A percentile compares a stretch with the other conserved stretches of the same genome.
phyloP scores from a whole-genome alignment of 2,797 vertebrate genomes.

The Tapirus indicus region DNA sequence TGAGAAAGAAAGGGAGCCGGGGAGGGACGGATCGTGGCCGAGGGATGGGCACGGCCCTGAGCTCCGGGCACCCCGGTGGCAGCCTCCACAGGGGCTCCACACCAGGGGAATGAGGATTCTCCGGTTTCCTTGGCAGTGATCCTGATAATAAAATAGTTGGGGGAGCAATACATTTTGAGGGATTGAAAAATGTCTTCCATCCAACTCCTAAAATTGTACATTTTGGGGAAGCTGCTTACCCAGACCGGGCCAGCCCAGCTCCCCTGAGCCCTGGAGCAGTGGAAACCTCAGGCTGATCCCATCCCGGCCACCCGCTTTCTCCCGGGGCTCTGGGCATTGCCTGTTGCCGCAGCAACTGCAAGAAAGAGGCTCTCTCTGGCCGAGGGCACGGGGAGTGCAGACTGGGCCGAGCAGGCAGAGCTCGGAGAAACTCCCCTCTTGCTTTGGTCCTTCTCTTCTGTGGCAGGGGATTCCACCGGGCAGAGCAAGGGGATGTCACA shows the following conservation, averaged over 20 bases:
- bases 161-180: conserved; percentile 49
- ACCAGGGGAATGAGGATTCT: conserved; percentile 55
- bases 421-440: background rate
- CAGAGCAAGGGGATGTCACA: background rate
- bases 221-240: conserved; percentile 41
- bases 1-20: conserved; percentile 71
- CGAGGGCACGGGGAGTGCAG: background rate
- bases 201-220: conserved; percentile 36
- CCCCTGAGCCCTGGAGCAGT: background rate
- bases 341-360: conserved; percentile 77
- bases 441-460: background rate
- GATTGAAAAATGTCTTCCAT: conserved; percentile 54
- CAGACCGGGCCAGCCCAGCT: background rate
- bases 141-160: conserved; percentile 64
- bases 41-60: conserved; percentile 59
- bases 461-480: background rate
- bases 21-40: conserved; percentile 25
- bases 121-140: conserved; percentile 64
- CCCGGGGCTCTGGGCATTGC: conserved; percentile 51
- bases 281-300: background rate
- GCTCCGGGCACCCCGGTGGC: conserved; percentile 19
- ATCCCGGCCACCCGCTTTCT: conserved; percentile 7
- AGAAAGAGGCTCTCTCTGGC: conserved; percentile 72
- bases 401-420: background rate
- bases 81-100: conserved; percentile 40